These are phyloP conservation scores for Watsonalla cultraria DNA, from an alignment of 2,888 invertebrate species.

Conservation along the genomic window DNA sequence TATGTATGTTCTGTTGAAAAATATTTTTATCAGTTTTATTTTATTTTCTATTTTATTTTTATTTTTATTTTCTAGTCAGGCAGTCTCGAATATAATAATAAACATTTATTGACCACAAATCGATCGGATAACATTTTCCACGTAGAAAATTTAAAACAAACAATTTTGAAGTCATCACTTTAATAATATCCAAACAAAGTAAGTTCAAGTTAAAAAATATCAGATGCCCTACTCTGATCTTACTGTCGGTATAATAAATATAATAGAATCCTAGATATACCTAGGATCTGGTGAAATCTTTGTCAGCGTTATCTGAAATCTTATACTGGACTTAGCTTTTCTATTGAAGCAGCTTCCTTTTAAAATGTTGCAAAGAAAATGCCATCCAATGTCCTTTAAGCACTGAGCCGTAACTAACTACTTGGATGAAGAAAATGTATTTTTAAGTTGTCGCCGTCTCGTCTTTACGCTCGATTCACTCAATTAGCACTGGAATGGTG, in stretches of 20 bases:
- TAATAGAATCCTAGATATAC: not conserved
- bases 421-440: conserved; percentile 58
- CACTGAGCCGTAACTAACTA: conserved; percentile 45
- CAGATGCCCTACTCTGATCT: no score
- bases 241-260: not conserved
- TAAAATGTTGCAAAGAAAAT: not conserved
- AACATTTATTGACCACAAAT: no score
- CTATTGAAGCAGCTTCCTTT: not conserved
- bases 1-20: no score
- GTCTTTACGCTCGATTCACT: conserved; percentile 54
- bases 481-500: conserved; percentile 56
- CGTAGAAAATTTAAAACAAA: no score
- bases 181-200: no score
- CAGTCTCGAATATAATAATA: no score
- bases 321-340: not conserved
- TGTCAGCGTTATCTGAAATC: not conserved
- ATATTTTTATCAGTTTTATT: no score
- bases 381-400: conserved; percentile 24
- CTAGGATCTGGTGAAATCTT: not conserved
- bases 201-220: no score
- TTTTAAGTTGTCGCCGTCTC: conserved; percentile 67
- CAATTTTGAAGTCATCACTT: no score
- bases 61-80: no score
- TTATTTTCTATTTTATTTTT: no score
- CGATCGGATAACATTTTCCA: no score